Percentiles rank a stretch among this genome's conserved stretches.
Conservation (phyloP, 2,797 vertebrate species). For the Hafferia zeledoni region DNA sequence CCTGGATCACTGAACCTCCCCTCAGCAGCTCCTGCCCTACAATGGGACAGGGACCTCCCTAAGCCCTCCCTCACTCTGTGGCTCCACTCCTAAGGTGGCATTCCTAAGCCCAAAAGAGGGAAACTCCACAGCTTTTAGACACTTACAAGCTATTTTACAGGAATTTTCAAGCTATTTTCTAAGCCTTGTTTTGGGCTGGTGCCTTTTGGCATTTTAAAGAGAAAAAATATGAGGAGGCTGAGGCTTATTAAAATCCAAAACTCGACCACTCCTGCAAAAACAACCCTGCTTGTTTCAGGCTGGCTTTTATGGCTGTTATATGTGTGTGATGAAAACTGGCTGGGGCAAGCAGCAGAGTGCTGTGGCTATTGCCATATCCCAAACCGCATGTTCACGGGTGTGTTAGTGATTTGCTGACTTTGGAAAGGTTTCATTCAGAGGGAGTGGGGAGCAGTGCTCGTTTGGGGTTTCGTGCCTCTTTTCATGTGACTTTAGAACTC, state of each 20-base stretch:
- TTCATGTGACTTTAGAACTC: neutral
- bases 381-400: slow-evolving; percentile 45
- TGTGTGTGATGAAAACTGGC: slow-evolving; percentile 32
- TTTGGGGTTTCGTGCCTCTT: neutral
- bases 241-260: slow-evolving; percentile 60
- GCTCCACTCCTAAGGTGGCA: neutral
- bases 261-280: slow-evolving; percentile 47
- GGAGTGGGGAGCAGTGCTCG: neutral
- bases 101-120: neutral
- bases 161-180: slow-evolving; percentile 13
- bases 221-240: slow-evolving; percentile 15
- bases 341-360: neutral
- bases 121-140: neutral
- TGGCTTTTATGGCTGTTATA: slow-evolving; percentile 38
- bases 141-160: slow-evolving; percentile 44
- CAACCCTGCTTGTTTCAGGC: slow-evolving; percentile 13
- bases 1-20: neutral
- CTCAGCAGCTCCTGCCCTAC: neutral
- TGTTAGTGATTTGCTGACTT: slow-evolving; percentile 32
- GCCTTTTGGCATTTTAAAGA: slow-evolving; percentile 57
- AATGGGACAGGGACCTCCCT: neutral
- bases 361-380: neutral
- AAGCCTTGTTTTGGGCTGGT: slow-evolving; percentile 44
- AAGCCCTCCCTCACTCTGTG: neutral
- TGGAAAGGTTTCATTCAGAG: neutral